Evolutionary conservation across 2,797 vertebrate genomes (phyloP), one percentile per base, ranked within the genome.

Genomic region (Hephaestus fuliginosus): DNA sequence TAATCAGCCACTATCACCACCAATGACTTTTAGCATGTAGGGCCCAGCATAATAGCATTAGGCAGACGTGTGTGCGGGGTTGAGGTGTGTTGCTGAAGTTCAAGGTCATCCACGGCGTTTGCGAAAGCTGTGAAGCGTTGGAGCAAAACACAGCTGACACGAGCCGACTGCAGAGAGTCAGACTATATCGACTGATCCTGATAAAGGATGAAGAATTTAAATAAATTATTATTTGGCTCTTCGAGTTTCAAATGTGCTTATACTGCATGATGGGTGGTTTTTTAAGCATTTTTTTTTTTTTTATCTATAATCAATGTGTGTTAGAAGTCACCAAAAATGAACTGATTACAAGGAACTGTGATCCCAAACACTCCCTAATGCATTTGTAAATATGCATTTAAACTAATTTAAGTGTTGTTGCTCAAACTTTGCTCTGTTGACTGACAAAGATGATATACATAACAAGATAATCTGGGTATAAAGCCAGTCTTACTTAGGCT

Each of bases 1-100:
- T 93, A 95, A 95, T 94, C 92, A 93, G 90, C 84, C 86, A 73
- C 90, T 87, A 94, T 93, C 93, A 91, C 92, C 90, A 91, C 85
- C 89, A 87, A 90, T 92, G 93, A 94, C 91, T 93, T 93, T 90
- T 92, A 93, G 91, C 90, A 85, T 91, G 89, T 89, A 86, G 84
- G 91, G 55, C 88, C 71, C 64, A 2, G 78, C 80, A 75, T 94
- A 94, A 94, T 92, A 85, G 86, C 90, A 93, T 94, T 92, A 94
- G 84, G 88, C 84, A 86, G 86, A 74, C 70, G 55, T 57, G 74
- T 80, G 86, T 69, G 82, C 33, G 70, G 78, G 74, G 78, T 81
- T 80, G 84, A 85, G 89, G 81, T 85, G 84, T 2, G 44, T 74
- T 28, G 53, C 71, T 66, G 43, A 89, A 88, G 91, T 92, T 92